Percentiles rank a stretch among this genome's conserved stretches.
These are phyloP conservation scores for Lasiommata megera DNA, from an alignment of 2,888 invertebrate genomes.

Conservation along the genomic window DNA sequence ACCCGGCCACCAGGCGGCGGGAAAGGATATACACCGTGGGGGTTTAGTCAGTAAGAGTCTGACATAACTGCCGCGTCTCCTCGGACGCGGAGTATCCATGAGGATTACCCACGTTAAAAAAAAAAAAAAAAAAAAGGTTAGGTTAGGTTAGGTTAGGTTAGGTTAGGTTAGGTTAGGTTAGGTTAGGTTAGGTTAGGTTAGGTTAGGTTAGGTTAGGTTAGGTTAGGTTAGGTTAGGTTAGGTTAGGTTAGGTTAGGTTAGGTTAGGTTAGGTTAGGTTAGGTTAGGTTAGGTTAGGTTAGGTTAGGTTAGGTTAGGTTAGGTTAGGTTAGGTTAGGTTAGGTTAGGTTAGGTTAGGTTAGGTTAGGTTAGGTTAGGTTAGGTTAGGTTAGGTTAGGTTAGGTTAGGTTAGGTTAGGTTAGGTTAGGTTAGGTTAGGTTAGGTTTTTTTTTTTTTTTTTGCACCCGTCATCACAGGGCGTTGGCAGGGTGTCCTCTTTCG, in stretches of 20 bases:
- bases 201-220: slow-evolving; percentile 34
- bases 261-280: slow-evolving; percentile 16
- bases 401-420: slow-evolving; percentile 8
- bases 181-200: slow-evolving; percentile 34
- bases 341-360: slow-evolving; percentile 20
- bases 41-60: too few species aligned
- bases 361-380: slow-evolving; percentile 26
- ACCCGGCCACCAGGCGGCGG: too few species aligned
- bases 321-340: slow-evolving; percentile 23
- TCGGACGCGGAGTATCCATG: too few species aligned
- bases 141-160: slow-evolving; percentile 35
- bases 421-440: slow-evolving; percentile 20
- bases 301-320: slow-evolving; percentile 19
- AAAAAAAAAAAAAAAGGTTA: slow-evolving; percentile 29
- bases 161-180: slow-evolving; percentile 35
- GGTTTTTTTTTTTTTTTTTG: too few species aligned
- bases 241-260: slow-evolving; percentile 20
- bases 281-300: slow-evolving; percentile 11
- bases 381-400: slow-evolving; percentile 17
- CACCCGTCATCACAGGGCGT: too few species aligned
- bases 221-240: slow-evolving; percentile 32
- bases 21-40: too few species aligned
- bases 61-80: too few species aligned
- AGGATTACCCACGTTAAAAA: too few species aligned
- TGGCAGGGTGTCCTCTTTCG: too few species aligned